Base-by-base conservation (phyloP, 2,797 vertebrate species). In the Typhlichthys subterraneus region DNA sequence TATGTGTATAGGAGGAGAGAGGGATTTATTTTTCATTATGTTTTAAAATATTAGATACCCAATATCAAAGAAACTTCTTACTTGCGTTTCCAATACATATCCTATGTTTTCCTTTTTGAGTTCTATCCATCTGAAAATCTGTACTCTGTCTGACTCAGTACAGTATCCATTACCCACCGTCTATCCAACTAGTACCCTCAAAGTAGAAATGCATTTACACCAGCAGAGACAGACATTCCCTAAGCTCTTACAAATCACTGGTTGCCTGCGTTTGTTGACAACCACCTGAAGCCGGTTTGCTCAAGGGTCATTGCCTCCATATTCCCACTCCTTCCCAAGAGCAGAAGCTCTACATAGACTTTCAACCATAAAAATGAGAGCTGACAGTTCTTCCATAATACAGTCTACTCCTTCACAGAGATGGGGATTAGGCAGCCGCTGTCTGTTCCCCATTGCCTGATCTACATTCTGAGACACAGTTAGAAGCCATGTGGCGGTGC, bases 401-500 rank as follows among this genome's bases (percentile, higher is more conserved):
- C 50, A 17, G 15, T 78, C 67, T 80, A 60, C 57, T 69, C 76
- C 57, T 61, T 84, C 80, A 67, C 73, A 72, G 69, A 66, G 74
- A 77, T 57, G 3, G 56, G 79, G 65, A 87, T 86, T 82, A 82
- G 63, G 55, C 61, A 57, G 48, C 55, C 51, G 46, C 73, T 69
- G 75, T 62, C 56, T 56, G 56, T 58, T 17, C 51, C 19, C 58
- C 62, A 23, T 59, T 15, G 51, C 53, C 70, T 86, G 86, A 90
- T 88, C 81, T 81, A 89, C 89, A 76, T 75, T 56, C 57, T 1
- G 12, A 75, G 72, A 51, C 67, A 65, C 65, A 81, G 83, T 82
- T 80, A 73, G 76, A 60, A 77, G 63, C 55, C 48, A 76, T 75
- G 77, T 81, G 58, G 56, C 57, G 70, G 70, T 78, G 69, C 65